Percentiles rank a stretch among this genome's conserved stretches.
Conservation (phyloP, 2,113 vertebrate species). For the Melierax canorus region DNA sequence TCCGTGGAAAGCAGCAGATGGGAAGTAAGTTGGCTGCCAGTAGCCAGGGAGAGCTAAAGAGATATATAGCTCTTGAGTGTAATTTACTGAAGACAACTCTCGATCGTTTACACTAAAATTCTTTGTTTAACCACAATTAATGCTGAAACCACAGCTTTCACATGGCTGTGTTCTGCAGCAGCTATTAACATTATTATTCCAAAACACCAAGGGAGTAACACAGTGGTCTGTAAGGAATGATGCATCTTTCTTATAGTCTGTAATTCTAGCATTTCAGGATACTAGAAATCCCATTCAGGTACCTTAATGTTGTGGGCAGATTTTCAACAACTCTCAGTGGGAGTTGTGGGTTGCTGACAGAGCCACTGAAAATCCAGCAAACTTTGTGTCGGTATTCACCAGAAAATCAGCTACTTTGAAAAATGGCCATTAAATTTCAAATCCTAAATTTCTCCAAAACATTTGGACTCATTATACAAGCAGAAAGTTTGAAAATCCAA, state of each 20-base stretch:
- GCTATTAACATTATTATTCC: conserved; percentile 7
- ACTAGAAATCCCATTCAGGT: background rate
- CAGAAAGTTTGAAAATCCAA: background rate
- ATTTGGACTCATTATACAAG: background rate
- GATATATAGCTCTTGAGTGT: background rate
- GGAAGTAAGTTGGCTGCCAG: background rate
- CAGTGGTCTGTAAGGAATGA: conserved; percentile 1
- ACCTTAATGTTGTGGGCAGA: background rate
- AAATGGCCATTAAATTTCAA: background rate
- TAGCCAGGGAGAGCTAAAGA: conserved; percentile 13
- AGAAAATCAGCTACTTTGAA: background rate
- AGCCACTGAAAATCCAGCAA: background rate
- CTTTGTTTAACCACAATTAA: conserved; percentile 40
- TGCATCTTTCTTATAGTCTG: background rate
- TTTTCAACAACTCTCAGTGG: background rate
- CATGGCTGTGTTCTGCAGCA: background rate
- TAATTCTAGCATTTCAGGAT: conserved; percentile 16
- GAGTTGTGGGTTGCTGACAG: background rate
- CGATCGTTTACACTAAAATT: conserved; percentile 1
- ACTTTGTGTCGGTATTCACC: background rate
- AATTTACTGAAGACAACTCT: conserved; percentile 10
- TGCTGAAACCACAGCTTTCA: conserved; percentile 17
- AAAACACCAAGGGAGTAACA: background rate
- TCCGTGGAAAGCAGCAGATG: conserved; percentile 1
- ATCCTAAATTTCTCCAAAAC: background rate